Conservation (phyloP, 2,888 invertebrate genomes). For the Spialia ferax region DNA sequence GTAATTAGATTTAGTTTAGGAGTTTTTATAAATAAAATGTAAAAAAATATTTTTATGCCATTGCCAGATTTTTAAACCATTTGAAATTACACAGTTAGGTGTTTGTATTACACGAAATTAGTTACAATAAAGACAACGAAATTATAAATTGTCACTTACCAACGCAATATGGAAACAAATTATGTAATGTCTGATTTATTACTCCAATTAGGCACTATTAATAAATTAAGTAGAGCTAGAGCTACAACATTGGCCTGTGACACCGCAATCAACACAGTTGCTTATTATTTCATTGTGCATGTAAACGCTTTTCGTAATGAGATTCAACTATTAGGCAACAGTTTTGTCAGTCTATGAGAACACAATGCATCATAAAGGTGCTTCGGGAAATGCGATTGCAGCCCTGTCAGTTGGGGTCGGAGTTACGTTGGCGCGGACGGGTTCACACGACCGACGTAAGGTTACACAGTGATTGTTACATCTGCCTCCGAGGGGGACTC, state of each 20-base stretch:
- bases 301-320: constrained; percentile 59
- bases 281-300: constrained; percentile 26
- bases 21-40: too few species aligned
- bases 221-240: too few species aligned
- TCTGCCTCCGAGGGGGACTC: not conserved
- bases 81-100: too few species aligned
- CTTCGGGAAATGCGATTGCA: constrained; percentile 64
- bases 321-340: constrained; percentile 58
- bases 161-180: not conserved
- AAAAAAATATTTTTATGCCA: too few species aligned
- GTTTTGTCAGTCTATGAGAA: constrained; percentile 50
- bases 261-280: constrained; percentile 18
- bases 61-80: too few species aligned
- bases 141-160: too few species aligned
- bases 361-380: constrained; percentile 78
- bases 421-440: constrained; percentile 62
- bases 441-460: constrained; percentile 53
- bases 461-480: not conserved
- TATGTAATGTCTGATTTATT: too few species aligned
- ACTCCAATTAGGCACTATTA: too few species aligned
- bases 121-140: not conserved
- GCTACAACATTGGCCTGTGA: not conserved
- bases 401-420: constrained; percentile 72
- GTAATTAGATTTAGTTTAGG: too few species aligned
- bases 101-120: not conserved